A percentile compares a stretch with the other conserved stretches of the same genome.
Evolutionary conservation across 2,797 vertebrate genomes (phyloP).

Genomic region (Philypnodon macrostomus): DNA sequence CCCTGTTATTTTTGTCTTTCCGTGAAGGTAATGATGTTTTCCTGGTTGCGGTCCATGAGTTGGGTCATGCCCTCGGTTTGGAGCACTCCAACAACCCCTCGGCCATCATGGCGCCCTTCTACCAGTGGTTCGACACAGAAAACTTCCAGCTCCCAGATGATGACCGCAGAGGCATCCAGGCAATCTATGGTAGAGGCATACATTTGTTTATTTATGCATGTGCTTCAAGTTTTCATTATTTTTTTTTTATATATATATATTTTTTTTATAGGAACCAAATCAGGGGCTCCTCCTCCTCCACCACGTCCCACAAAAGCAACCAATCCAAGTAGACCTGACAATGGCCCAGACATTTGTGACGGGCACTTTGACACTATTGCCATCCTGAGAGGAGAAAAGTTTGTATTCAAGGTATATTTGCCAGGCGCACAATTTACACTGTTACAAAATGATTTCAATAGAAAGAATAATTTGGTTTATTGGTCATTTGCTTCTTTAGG

Average conservation of each 20-base stretch:
- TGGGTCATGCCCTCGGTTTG: constrained; percentile 89
- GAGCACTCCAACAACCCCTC: constrained; percentile 88
- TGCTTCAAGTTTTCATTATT: background rate
- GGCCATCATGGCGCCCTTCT: constrained; percentile 93
- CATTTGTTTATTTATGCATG: background rate
- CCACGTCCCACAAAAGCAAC: constrained; percentile 64
- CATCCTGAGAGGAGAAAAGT: constrained; percentile 88
- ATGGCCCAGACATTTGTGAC: constrained; percentile 86
- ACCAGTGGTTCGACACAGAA: constrained; percentile 92
- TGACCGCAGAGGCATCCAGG: constrained; percentile 87
- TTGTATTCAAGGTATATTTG: constrained; percentile 97
- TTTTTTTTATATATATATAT: background rate
- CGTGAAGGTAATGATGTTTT: constrained; percentile 87
- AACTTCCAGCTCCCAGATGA: constrained; percentile 88
- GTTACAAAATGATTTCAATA: background rate
- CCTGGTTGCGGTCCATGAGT: constrained; percentile 89
- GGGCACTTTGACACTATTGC: constrained; percentile 91
- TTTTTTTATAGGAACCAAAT: constrained; percentile 64
- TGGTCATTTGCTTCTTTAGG: constrained; percentile 64
- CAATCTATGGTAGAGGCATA: constrained; percentile 81
- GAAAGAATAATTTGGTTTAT: background rate
- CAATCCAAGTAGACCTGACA: constrained; percentile 66
- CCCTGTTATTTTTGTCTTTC: background rate
- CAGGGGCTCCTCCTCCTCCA: constrained; percentile 61
- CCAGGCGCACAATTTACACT: too few species aligned